These are phyloP conservation scores for Drosophila guanche DNA, from an alignment of 1,140 invertebrate genomes.

Conservation along the genomic window DNA sequence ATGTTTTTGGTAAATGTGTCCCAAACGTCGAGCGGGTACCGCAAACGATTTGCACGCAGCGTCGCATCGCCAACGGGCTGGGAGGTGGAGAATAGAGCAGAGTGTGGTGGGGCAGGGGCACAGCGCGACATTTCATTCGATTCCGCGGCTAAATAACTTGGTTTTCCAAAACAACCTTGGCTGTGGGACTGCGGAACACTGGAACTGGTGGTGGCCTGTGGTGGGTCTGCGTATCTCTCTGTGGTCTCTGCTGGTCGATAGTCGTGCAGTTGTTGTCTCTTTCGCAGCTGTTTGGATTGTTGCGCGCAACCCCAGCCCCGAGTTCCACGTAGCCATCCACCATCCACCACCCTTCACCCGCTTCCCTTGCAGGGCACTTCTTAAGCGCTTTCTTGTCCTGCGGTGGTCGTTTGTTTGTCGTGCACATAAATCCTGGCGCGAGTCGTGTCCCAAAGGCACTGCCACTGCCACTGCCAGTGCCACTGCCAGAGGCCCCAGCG, in stretches of 20 bases:
- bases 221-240: slow-evolving; percentile 7
- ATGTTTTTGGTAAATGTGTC: slow-evolving; percentile 80
- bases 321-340: not conserved
- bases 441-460: slow-evolving; percentile 79
- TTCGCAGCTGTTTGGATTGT: slow-evolving; percentile 73
- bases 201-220: not conserved
- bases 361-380: slow-evolving; percentile 53
- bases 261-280: slow-evolving; percentile 61
- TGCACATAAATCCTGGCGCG: slow-evolving; percentile 81
- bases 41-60: slow-evolving; percentile 46
- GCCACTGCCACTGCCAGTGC: slow-evolving; percentile 77
- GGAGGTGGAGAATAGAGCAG: not conserved
- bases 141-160: slow-evolving; percentile 75
- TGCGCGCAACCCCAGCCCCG: slow-evolving; percentile 27
- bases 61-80: slow-evolving; percentile 14
- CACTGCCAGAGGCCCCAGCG: slow-evolving; percentile 69
- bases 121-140: slow-evolving; percentile 74
- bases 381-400: slow-evolving; percentile 83
- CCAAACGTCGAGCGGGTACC: slow-evolving; percentile 71
- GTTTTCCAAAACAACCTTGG: slow-evolving; percentile 62
- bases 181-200: slow-evolving; percentile 4
- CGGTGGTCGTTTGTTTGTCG: slow-evolving; percentile 82
- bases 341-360: not conserved
- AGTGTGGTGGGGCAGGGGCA: not conserved
- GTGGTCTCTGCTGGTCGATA: slow-evolving; percentile 55